phyloP scores from a whole-genome alignment of 2,888 invertebrate genomes.

The Catocala nupta region DNA sequence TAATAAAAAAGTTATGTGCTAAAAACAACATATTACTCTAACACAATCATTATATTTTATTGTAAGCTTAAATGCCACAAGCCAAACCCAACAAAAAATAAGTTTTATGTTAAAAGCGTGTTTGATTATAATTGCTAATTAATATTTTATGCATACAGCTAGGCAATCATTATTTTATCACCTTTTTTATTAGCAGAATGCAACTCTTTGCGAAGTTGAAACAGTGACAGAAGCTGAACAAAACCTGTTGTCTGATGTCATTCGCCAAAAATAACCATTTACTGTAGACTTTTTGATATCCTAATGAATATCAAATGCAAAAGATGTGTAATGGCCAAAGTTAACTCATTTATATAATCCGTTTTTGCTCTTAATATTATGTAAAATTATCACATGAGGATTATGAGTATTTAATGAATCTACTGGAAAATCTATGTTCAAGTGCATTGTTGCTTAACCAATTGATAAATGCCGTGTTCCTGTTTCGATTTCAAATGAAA shows the following conservation, averaged over 20 bases:
- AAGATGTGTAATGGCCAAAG: too few species aligned
- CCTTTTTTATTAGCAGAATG: constrained; percentile 18
- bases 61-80: constrained; percentile 3
- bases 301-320: too few species aligned
- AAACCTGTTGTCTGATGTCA: constrained; percentile 45
- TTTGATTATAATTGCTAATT: constrained; percentile 6
- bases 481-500: too few species aligned
- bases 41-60: neutral
- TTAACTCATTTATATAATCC: too few species aligned
- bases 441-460: too few species aligned
- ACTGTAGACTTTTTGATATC: too few species aligned
- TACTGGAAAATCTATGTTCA: too few species aligned
- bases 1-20: neutral
- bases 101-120: constrained; percentile 11
- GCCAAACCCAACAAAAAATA: constrained; percentile 5
- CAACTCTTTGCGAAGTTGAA: constrained; percentile 24
- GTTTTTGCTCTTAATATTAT: too few species aligned
- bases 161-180: neutral
- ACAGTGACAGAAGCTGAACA: constrained; percentile 24
- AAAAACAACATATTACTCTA: too few species aligned
- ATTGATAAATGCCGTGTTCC: too few species aligned
- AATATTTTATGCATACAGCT: constrained; percentile 6
- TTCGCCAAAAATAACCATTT: constrained; percentile 32
- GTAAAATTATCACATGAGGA: too few species aligned
- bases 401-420: too few species aligned